Conservation (phyloP, 2,113 vertebrate species). For the Panthera leo region DNA sequence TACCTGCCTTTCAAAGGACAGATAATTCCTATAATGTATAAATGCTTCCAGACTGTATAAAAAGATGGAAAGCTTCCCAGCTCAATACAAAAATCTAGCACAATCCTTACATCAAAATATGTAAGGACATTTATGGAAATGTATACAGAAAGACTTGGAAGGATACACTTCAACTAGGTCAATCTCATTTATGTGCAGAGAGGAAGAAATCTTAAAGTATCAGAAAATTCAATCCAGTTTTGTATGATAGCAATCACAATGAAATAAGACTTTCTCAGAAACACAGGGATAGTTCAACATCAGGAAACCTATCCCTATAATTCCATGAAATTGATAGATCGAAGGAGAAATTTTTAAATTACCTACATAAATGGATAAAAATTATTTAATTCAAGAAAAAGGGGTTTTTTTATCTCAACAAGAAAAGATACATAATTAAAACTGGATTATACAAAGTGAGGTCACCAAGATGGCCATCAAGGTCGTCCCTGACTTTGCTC, state of each 20-base stretch:
- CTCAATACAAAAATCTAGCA: background rate
- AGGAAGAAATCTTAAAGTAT: background rate
- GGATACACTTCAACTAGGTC: background rate
- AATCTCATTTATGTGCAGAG: background rate
- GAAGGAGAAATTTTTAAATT: background rate
- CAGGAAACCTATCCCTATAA: background rate
- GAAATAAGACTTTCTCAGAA: background rate
- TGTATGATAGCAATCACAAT: background rate
- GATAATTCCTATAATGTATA: background rate
- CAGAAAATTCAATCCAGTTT: background rate
- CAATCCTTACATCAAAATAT: background rate
- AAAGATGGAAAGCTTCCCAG: background rate
- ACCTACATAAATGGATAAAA: background rate
- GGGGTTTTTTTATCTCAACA: background rate
- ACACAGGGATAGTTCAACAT: background rate
- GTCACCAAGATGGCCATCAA: background rate
- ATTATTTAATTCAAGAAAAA: background rate
- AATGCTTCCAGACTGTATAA: background rate
- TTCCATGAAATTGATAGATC: background rate
- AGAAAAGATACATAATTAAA: conserved; percentile 25
- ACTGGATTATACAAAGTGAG: background rate
- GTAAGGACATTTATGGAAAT: background rate
- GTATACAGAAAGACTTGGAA: background rate
- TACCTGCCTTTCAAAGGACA: background rate
- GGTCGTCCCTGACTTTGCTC: background rate